Conservation (phyloP, 2,113 vertebrate genomes). For the Xiphophorus hellerii region DNA sequence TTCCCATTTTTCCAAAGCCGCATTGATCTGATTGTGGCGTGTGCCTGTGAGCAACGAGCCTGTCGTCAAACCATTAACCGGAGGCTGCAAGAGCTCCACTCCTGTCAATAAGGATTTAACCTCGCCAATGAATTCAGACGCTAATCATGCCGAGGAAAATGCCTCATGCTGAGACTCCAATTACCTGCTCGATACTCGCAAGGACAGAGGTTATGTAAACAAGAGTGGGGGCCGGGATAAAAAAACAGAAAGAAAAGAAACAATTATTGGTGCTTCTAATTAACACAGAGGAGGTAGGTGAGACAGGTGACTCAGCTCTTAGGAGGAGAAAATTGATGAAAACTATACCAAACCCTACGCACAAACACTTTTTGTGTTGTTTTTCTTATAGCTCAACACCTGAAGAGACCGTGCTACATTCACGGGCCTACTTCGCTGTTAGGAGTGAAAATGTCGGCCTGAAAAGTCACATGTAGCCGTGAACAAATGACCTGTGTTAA, state of each 20-base stretch:
- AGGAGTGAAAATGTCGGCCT: slow-evolving; percentile 53
- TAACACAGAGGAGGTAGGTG: slow-evolving; percentile 7
- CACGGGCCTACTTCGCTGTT: slow-evolving; percentile 51
- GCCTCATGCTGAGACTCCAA: slow-evolving; percentile 40
- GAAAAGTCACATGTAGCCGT: slow-evolving; percentile 66
- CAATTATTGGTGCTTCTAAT: slow-evolving; percentile 20
- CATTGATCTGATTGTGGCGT: slow-evolving; percentile 65
- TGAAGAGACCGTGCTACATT: slow-evolving; percentile 44
- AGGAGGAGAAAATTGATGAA: background rate
- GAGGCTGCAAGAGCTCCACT: slow-evolving; percentile 47
- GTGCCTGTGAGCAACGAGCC: slow-evolving; percentile 42
- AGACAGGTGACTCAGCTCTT: slow-evolving; percentile 1
- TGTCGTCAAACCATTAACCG: slow-evolving; percentile 77
- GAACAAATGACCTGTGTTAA: slow-evolving; percentile 79
- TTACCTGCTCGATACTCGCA: slow-evolving; percentile 45
- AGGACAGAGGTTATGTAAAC: slow-evolving; percentile 28
- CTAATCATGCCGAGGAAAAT: slow-evolving; percentile 64
- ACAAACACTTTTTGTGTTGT: slow-evolving; percentile 25
- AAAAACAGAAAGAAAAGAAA: slow-evolving; percentile 13
- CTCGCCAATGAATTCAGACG: slow-evolving; percentile 58
- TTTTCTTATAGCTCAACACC: slow-evolving; percentile 33
- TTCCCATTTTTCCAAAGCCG: slow-evolving; percentile 58
- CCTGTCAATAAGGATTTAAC: slow-evolving; percentile 74
- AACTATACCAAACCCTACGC: slow-evolving; percentile 22
- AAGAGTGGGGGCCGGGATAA: slow-evolving; percentile 6